A percentile compares a stretch with the other conserved stretches of the same genome.
These are phyloP conservation scores for Siphlonurus alternatus DNA, from an alignment of 2,888 invertebrate species.

Conservation along the genomic window DNA sequence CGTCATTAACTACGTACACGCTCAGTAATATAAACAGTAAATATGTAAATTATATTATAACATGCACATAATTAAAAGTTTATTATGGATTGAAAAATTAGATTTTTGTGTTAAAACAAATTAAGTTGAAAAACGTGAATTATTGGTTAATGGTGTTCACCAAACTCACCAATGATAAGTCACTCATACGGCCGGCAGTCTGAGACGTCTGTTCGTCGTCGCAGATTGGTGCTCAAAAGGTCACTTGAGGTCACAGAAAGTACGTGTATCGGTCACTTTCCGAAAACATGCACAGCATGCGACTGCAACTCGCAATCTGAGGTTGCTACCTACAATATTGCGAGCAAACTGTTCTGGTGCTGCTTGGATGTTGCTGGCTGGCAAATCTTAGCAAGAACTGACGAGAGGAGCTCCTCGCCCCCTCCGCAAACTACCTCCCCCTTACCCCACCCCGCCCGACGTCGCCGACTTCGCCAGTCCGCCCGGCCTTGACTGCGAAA, in stretches of 20 bases:
- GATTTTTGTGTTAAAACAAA: no score
- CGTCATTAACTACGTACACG: neutral
- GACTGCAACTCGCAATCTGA: neutral
- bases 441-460: neutral
- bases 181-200: neutral
- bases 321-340: neutral
- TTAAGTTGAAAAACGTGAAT: no score
- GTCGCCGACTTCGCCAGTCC: neutral
- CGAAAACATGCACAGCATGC: neutral
- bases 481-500: neutral
- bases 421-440: neutral
- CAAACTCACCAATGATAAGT: neutral
- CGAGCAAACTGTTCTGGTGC: neutral
- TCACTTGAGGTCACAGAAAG: neutral
- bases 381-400: neutral
- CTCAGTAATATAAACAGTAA: neutral
- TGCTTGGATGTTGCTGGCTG: neutral
- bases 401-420: conserved; percentile 4
- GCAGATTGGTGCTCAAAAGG: neutral
- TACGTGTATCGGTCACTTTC: neutral
- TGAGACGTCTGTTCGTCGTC: neutral
- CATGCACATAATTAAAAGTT: no score
- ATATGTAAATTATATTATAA: neutral
- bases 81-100: no score
- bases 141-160: no score